Conservation (phyloP, 2,888 invertebrate species). For the Taphrorychus bicolor region DNA sequence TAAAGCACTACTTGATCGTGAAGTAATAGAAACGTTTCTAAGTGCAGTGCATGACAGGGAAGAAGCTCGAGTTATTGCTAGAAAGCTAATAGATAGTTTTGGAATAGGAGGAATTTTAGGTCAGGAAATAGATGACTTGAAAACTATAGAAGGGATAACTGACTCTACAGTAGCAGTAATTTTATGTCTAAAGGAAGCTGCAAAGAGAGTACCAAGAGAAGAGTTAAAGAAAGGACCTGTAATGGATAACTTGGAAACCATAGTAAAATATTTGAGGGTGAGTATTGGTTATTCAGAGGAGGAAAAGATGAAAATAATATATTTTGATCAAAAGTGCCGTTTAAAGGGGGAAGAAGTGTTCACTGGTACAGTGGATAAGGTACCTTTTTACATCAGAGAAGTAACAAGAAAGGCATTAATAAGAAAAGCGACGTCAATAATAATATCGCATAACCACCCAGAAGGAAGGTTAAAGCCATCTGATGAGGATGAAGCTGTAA, state of each 20-base stretch:
- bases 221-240: conserved; percentile 25
- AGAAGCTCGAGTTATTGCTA: conserved; percentile 21
- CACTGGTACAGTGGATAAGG: not conserved
- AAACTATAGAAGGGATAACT: conserved; percentile 18
- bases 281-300: not conserved
- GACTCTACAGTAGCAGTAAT: conserved; percentile 22
- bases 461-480: conserved; percentile 13
- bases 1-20: conserved; percentile 13
- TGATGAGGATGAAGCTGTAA: conserved; percentile 4
- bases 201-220: conserved; percentile 27
- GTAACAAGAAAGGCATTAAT: not conserved
- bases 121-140: conserved; percentile 14
- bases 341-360: not conserved
- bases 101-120: conserved; percentile 31
- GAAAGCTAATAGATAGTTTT: conserved; percentile 23
- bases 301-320: not conserved
- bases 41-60: conserved; percentile 20
- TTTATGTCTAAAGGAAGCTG: conserved; percentile 28
- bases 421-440: conserved; percentile 5
- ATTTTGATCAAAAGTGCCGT: conserved; percentile 1
- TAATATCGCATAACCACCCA: conserved; percentile 9
- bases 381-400: not conserved
- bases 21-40: conserved; percentile 15
- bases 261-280: conserved; percentile 9
- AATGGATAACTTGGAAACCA: conserved; percentile 18